Evolutionary conservation across 37 sponge, comb jelly and placozoan genomes (phyloP), one percentile per base, ranked within the genome.

Genomic region (Haliclona indistincta): DNA sequence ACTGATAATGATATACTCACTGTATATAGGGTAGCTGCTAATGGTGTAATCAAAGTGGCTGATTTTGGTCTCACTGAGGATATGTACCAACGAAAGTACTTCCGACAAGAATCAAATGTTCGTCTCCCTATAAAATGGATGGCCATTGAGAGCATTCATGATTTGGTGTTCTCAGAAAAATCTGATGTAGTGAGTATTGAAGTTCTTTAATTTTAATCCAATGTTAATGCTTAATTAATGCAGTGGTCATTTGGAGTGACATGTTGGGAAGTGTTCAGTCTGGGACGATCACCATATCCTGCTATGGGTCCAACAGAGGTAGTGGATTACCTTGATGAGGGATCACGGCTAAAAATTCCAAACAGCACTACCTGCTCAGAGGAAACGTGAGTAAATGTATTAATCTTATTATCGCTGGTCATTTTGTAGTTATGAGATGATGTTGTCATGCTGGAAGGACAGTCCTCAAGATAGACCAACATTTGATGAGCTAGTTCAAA

Each of bases 201-300:
- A 28, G 8, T n/a, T 10, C 8, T 5, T 35, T 4, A 28, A 11
- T 13, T 10, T 28, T n/a, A 8, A 6, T 35, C n/a, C 7, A 6
- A 35, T 65, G 33, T 10, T 65, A 65, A 28, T 29, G 19, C 36
- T 8, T 4, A n/a, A n/a, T n/a, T 8, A 4, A 6, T 26, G 25
- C 36, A 73, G 73, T 73, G 73, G 73, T 73, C 73, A 38, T 73
- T 56, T 73, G 73, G 73, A 38, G 73, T 73, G 73, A 73, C 73
- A 22, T 73, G 73, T 33, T 73, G 73, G 73, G 73, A 73, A 43
- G n/a, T 73, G 42, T 73, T 73, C 60, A 73, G 73, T 73, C 60
- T 56, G 23, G 73, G 73, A 32, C 55, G 38, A 37, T 58, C 73
- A 8, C 73, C 73, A 3, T 73, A 73, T 32, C 73, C 73, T 45